Base-by-base conservation (phyloP, 2,888 invertebrate genomes). In the Limnephilus marmoratus region DNA sequence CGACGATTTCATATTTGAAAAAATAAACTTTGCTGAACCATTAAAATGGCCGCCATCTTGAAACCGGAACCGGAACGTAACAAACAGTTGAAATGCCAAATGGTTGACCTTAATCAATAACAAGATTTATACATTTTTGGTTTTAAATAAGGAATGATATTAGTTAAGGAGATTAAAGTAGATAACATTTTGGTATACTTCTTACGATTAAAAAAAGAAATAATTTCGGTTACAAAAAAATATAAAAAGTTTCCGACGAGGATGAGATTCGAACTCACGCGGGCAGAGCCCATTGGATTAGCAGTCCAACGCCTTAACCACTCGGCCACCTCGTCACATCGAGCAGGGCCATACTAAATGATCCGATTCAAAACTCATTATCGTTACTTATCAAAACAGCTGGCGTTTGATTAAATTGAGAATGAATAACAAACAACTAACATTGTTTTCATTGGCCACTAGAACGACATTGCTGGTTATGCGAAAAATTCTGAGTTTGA, bases 241-340 rank as follows among this genome's bases (percentile, higher is more conserved):
- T 18, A 0, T 13, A 68, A 53, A 53, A 53, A 18, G 15, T 53
- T 68, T 68, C 80, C 97, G 97, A 97, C 97, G 97, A 97, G 97
- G 97, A 97, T 97, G 97, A 97, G 97, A 97, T 97, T 97, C 97
- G 97, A 97, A 97, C 97, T 97, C 97, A 97, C 97, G 97, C 97
- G 97, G 97, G 97, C 97, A 97, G 97, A 97, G 97, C 97, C 97
- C 97, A 97, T 97, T 97, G 97, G 97, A 97, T 97, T 97, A 97
- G 97, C 97, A 97, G 97, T 97, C 97, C 97, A 97, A 97, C 97
- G 97, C 97, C 97, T 97, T 97, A 97, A 97, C 97, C 97, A 97
- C 97, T 97, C 97, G 97, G 97, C 97, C 97, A 97, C 97, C 97
- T 97, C 97, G 97, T 97, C 97, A 68, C 9, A 24, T 9, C 9